A percentile compares a stretch with the other conserved stretches of the same genome.
Evolutionary conservation across 2,113 vertebrate genomes (phyloP).

Genomic region (Zootoca vivipara): DNA sequence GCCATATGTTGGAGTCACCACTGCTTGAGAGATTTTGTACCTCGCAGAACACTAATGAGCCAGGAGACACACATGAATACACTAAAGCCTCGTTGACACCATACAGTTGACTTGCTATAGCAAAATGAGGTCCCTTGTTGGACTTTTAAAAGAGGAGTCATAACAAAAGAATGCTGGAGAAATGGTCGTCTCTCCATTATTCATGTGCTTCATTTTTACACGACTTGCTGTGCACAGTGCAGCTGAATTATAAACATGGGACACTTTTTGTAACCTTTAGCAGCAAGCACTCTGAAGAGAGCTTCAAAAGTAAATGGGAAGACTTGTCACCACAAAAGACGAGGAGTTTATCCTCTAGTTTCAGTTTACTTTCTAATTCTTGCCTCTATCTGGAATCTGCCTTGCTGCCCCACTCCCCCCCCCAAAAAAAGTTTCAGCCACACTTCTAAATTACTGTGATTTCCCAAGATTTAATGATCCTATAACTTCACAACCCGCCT

Average conservation of each 20-base stretch:
- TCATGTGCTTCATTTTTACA: not conserved
- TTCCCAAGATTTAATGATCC: not conserved
- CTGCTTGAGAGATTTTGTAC: not conserved
- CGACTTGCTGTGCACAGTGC: not conserved
- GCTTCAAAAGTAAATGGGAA: slow-evolving; percentile 14
- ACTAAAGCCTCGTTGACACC: not conserved
- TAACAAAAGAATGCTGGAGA: not conserved
- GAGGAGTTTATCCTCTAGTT: not conserved
- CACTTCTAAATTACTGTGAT: not conserved
- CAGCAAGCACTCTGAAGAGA: not conserved
- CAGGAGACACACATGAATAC: not conserved
- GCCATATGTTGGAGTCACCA: not conserved
- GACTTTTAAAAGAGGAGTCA: not conserved
- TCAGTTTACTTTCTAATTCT: not conserved
- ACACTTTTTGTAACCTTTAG: not conserved
- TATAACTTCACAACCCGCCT: no score
- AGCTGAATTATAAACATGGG: slow-evolving; percentile 1
- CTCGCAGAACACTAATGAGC: not conserved
- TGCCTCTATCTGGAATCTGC: not conserved
- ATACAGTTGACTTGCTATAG: not conserved
- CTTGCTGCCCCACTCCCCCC: no score
- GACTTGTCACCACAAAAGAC: not conserved
- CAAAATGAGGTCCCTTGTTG: slow-evolving; percentile 8
- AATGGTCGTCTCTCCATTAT: not conserved
- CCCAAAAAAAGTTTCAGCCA: not conserved